Percentiles rank a stretch among this genome's conserved stretches.
phyloP scores from a whole-genome alignment of 2,888 invertebrate genomes.

The Ennomos fuscantarius region DNA sequence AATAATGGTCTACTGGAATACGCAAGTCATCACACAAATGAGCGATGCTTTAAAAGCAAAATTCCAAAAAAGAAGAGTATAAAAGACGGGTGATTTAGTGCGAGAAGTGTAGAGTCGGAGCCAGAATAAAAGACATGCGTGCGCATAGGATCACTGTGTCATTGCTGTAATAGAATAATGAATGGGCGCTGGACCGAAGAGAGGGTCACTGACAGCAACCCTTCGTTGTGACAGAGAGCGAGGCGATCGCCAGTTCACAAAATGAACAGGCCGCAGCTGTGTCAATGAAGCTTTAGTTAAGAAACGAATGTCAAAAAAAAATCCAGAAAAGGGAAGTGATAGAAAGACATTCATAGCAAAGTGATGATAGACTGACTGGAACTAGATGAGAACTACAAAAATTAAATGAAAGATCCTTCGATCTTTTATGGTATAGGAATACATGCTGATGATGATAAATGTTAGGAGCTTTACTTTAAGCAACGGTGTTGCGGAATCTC shows the following conservation, averaged over 20 bases:
- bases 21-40: conserved; percentile 51
- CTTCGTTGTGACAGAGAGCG: conserved; percentile 39
- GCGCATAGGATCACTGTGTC: conserved; percentile 67
- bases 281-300: conserved; percentile 20
- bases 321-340: conserved; percentile 15
- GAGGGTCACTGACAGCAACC: conserved; percentile 73
- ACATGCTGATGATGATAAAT: conserved; percentile 10
- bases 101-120: conserved; percentile 57
- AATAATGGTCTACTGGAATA: conserved; percentile 51
- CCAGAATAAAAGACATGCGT: conserved; percentile 68
- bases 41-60: conserved; percentile 33
- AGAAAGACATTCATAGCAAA: not conserved
- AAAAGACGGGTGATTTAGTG: conserved; percentile 43
- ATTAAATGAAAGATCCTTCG: not conserved
- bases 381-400: not conserved
- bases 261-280: conserved; percentile 16
- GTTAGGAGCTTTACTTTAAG: conserved; percentile 10
- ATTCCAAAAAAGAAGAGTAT: conserved; percentile 36
- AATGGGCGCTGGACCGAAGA: conserved; percentile 66
- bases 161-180: conserved; percentile 80
- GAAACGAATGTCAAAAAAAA: conserved; percentile 15
- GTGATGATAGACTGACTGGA: not conserved
- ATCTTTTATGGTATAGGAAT: conserved; percentile 3
- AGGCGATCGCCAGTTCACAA: conserved; percentile 12
- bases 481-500: conserved; percentile 14